Base-by-base conservation (phyloP, 2,113 vertebrate genomes). In the Indicator maculatus region DNA sequence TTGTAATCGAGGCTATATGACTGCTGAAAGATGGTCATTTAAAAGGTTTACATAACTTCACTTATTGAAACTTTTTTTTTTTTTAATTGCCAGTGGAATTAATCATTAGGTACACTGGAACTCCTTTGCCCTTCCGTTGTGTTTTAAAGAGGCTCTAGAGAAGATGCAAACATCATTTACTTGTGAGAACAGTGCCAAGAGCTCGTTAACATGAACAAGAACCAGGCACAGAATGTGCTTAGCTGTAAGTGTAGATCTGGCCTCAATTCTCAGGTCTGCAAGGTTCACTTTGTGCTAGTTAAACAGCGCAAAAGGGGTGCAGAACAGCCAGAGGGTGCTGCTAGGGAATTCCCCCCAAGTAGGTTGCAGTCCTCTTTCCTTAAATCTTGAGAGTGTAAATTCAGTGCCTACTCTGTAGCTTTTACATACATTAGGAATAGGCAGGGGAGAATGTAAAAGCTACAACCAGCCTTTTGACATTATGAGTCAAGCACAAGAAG, bases 141-240 rank as follows among this genome's bases (percentile, higher is more conserved):
- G 31, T 82, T 89, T 94, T 88, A 53, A 88, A 88, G 79, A 83
- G 52, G 60, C 24, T 84, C 24, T 70, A 27, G 33, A 84, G 58
- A 47, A 55, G 26, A 12, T 76, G 36, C 23, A 88, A 79, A 45
- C 12, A 45, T 38, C 2, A 50, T 67, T 71, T 75, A 38, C 44
- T 45, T 74, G 31, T 81, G 44, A 74, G 61, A 89, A 61, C 11
- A 11, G 41, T 58, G 60, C 41, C 60, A 82, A 66, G 17, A 71
- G 38, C 38, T 88, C 3, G 0, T 58, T 69, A 59, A 15, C 16
- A 28, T 30, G 61, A 69, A 63, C 41, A 33, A 59, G 55, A 91
- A 59, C 36, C 41, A 59, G 76, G 28, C n/a, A 44, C 5, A 67
- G 65, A 86, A 63, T 16, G 28, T 45, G 38, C 60, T 86, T 20